Base-by-base conservation (phyloP, 92 coral and sea anemone genomes). In the Palythoa grandis region DNA sequence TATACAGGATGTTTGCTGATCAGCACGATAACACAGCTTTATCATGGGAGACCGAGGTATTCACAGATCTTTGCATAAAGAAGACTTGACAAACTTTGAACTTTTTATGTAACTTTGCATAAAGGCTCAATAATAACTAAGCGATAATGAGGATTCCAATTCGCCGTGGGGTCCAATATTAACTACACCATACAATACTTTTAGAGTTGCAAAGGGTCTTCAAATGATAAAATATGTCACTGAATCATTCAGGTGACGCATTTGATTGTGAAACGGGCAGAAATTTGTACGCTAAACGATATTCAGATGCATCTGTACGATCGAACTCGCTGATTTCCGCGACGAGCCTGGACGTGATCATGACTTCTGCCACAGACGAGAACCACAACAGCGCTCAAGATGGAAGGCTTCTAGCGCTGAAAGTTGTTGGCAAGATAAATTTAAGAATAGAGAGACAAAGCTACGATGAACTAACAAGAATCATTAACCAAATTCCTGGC, bases 361-460 rank as follows among this genome's bases (percentile, higher is more conserved):
- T 80, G 85, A 65, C 85, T 50, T 65, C 85, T n/a, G n/a, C 29
- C 14, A 43, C 24, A 1, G 85, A 80, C 15, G 60, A 65, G 11
- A 80, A 80, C 12, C 85, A 80, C 37, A 67, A 47, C 61, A 23
- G 61, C 15, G 85, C 74, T 11, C 57, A 92, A 23, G 95, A 94
- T 82, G 98, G 98, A 69, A 86, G 91, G 48, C 53, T 94, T 20
- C 74, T 94, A 57, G 95, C 91, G 54, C 87, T 94, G 23, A 94
- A 94, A 87, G 93, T 94, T 37, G 93, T 94, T 56, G 98, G 98
- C 2, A 94, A 94, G 70, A 88, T 94, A 1, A 94, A 94, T 82
- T 78, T 94, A 17, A 87, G 98, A 23, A 94, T 94, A 67, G 98
- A 94, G 63, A 84, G 98, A 35, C 76, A 91, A 78, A 93, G 91